Conservation (phyloP, 2,888 invertebrate genomes). For the Cheilosia vulpina region DNA sequence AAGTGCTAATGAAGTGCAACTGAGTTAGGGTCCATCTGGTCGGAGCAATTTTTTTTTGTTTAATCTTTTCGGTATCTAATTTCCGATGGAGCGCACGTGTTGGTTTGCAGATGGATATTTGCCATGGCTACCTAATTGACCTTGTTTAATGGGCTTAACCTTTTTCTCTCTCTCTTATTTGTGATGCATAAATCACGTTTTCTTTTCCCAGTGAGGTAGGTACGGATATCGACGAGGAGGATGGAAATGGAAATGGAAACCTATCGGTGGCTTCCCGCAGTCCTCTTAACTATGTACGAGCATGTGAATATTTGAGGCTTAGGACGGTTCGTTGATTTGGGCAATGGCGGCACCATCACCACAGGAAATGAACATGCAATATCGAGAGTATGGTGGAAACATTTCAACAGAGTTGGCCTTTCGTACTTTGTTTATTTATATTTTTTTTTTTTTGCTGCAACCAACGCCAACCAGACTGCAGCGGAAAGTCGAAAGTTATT, state of each 20-base stretch:
- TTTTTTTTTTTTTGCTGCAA: background rate
- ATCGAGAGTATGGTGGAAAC: conserved; percentile 51
- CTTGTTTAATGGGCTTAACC: conserved; percentile 50
- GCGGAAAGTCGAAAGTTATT: conserved; percentile 67
- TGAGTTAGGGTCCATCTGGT: conserved; percentile 38
- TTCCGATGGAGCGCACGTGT: conserved; percentile 33
- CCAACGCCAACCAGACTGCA: conserved; percentile 43
- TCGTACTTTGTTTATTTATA: conserved; percentile 21
- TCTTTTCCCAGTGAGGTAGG: conserved; percentile 9
- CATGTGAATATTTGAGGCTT: conserved; percentile 54
- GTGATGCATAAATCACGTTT: conserved; percentile 51
- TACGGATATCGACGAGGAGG: background rate
- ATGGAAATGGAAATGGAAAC: conserved; percentile 29
- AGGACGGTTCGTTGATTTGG: conserved; percentile 63
- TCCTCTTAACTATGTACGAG: conserved; percentile 7
- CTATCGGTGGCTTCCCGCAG: conserved; percentile 22
- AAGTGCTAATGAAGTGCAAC: conserved; percentile 68
- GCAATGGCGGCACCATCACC: conserved; percentile 48
- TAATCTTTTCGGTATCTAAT: conserved; percentile 19
- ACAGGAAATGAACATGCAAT: conserved; percentile 72
- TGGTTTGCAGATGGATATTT: conserved; percentile 26
- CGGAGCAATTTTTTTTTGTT: background rate
- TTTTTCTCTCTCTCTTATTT: conserved; percentile 37
- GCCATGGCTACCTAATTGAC: conserved; percentile 58
- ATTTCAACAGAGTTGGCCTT: conserved; percentile 7